A percentile compares a stretch with the other conserved stretches of the same genome.
Evolutionary conservation across 2,888 invertebrate genomes (phyloP).

Genomic region (Cerastoderma edule): DNA sequence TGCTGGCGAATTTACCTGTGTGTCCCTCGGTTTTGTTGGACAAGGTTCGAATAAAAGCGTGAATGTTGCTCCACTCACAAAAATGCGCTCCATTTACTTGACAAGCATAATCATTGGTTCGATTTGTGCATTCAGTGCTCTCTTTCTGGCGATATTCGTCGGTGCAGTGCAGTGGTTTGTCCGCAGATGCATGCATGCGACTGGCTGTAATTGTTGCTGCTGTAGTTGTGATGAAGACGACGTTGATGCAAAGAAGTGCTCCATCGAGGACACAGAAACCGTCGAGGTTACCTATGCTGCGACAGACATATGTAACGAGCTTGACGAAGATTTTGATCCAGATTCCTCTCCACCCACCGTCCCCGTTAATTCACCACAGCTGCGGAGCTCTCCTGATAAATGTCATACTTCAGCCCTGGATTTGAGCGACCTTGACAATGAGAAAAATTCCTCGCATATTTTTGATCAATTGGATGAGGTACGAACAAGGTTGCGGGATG

Average conservation of each 20-base stretch:
- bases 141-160: slow-evolving; percentile 69
- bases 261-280: slow-evolving; percentile 35
- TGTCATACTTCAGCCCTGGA: slow-evolving; percentile 63
- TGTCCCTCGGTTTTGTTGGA: slow-evolving; percentile 72
- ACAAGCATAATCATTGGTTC: slow-evolving; percentile 69
- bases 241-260: slow-evolving; percentile 43
- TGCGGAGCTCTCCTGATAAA: slow-evolving; percentile 66
- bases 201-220: slow-evolving; percentile 58
- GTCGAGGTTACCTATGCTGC: slow-evolving; percentile 53
- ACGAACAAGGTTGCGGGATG: slow-evolving; percentile 68
- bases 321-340: slow-evolving; percentile 51
- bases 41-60: slow-evolving; percentile 54
- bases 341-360: slow-evolving; percentile 61
- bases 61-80: slow-evolving; percentile 54
- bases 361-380: slow-evolving; percentile 63
- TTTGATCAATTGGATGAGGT: slow-evolving; percentile 78
- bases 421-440: slow-evolving; percentile 38
- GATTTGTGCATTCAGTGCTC: slow-evolving; percentile 55
- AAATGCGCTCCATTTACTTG: slow-evolving; percentile 52
- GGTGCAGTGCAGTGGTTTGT: slow-evolving; percentile 66
- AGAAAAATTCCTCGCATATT: slow-evolving; percentile 65
- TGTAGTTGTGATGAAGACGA: slow-evolving; percentile 48
- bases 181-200: slow-evolving; percentile 49
- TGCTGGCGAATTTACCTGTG: slow-evolving; percentile 73
- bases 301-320: slow-evolving; percentile 20